Evolutionary conservation across 1,140 invertebrate genomes (phyloP), one percentile per base, ranked within the genome.

Genomic region (Lepidotrigona ventralis): DNA sequence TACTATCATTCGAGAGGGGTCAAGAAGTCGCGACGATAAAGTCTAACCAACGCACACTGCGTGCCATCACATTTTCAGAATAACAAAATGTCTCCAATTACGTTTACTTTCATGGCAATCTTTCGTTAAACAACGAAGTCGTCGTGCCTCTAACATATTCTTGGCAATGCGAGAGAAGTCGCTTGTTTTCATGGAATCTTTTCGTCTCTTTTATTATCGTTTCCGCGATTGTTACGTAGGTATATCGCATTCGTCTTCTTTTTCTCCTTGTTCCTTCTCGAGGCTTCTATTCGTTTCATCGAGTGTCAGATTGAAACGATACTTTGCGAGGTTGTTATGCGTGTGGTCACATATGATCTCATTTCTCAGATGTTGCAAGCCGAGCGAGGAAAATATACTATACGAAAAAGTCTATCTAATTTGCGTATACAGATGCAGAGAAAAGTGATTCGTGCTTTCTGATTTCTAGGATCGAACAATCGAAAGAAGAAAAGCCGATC

Each of bases 21-120:
- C 85, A 89, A 89, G 85, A 89, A 90, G 90, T 91, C 90, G 78
- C 60, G 58, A 81, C 74, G 90, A 91, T 91, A 91, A 90, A 83
- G 26, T 15, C 63, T 64, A 29, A 46, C 54, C 60, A 69, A 46
- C 68, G 69, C 56, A 81, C 53, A 19, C 17, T 77, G 72, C 84
- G 86, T 81, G 76, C 68, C 75, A 23, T 85, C 88, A 87, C 72
- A 85, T 88, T 85, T 89, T 75, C 79, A 85, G 85, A 86, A 81
- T 79, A 85, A 86, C 80, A 81, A 88, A 85, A 80, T 85, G 66
- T 72, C 54, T 80, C 23, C 29, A 46, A 87, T 77, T 81, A 69
- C 26, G 46, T 39, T 63, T n/a, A 21, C 23, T 81, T n/a, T 26
- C 33, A 33, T 17, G 19, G 23, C 26, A 51, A 19, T 17, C 39